phyloP scores from a whole-genome alignment of 2,888 invertebrate genomes.

The Caenorhabditis afra region DNA sequence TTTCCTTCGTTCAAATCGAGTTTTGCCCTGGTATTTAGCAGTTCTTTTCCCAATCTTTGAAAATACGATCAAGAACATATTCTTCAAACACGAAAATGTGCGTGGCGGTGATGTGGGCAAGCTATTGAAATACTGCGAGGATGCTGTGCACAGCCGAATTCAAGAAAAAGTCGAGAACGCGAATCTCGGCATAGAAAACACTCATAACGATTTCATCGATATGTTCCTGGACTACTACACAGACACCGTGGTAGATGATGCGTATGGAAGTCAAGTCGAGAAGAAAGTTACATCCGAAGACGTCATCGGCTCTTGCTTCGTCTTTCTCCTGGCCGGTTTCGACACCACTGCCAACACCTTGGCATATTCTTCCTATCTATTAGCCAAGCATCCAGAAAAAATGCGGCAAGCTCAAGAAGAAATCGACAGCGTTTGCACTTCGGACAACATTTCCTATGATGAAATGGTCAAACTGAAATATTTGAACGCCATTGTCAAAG shows the following conservation, averaged over 20 bases:
- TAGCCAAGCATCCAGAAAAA: slow-evolving; percentile 80
- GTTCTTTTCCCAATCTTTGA: slow-evolving; percentile 49
- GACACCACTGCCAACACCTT: slow-evolving; percentile 83
- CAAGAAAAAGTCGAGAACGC: slow-evolving; percentile 47
- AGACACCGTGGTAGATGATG: slow-evolving; percentile 45
- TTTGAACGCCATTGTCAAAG: slow-evolving; percentile 73
- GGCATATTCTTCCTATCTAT: slow-evolving; percentile 81
- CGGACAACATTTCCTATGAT: slow-evolving; percentile 68
- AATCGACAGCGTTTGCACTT: slow-evolving; percentile 67
- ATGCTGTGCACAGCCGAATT: slow-evolving; percentile 41
- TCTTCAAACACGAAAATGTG: slow-evolving; percentile 46
- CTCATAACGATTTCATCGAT: slow-evolving; percentile 76
- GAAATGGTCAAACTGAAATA: slow-evolving; percentile 70
- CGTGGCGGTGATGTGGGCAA: slow-evolving; percentile 49
- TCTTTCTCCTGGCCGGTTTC: slow-evolving; percentile 78
- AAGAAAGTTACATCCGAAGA: slow-evolving; percentile 72
- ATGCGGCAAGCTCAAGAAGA: slow-evolving; percentile 65
- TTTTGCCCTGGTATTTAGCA: slow-evolving; percentile 49
- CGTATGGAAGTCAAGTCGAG: slow-evolving; percentile 45
- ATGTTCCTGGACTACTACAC: slow-evolving; percentile 75
- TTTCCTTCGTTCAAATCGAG: slow-evolving; percentile 24
- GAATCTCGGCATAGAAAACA: slow-evolving; percentile 50
- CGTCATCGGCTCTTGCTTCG: slow-evolving; percentile 69
- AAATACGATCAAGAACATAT: slow-evolving; percentile 30
- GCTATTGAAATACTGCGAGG: slow-evolving; percentile 27